Conservation (phyloP, 2,888 invertebrate species). For the Tuberolachnus salignus region DNA sequence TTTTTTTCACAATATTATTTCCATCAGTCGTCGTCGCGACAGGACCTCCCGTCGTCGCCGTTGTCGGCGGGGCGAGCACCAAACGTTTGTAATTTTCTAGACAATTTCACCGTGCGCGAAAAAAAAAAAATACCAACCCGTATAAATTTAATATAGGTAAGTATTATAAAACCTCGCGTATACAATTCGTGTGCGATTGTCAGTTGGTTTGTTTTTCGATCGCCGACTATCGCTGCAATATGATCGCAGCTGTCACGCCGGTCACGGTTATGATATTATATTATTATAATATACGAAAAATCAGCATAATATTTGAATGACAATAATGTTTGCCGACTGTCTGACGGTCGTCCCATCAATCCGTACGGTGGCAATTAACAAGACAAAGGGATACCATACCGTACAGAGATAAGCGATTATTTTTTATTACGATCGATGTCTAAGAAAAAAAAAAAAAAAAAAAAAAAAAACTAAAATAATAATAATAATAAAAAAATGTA, state of each 20-base stretch:
- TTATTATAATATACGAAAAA: not conserved
- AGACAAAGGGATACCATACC: slow-evolving; percentile 2
- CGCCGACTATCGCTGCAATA: not conserved
- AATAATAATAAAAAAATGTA: not conserved
- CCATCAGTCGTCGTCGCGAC: not conserved
- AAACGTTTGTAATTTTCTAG: slow-evolving; percentile 28
- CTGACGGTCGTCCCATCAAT: not conserved
- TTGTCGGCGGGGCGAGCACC: not conserved
- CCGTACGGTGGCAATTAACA: slow-evolving; percentile 6
- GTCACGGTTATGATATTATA: not conserved
- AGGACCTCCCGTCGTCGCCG: not conserved
- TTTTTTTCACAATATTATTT: too few species aligned
- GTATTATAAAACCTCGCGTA: too few species aligned
- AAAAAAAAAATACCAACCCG: too few species aligned
- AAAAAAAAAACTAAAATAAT: not conserved
- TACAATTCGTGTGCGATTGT: too few species aligned
- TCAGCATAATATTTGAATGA: slow-evolving; percentile 14
- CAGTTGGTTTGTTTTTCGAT: slow-evolving; percentile 6
- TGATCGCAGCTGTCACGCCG: slow-evolving; percentile 2
- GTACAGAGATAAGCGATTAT: slow-evolving; percentile 11
- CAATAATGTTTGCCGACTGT: not conserved
- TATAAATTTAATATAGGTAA: too few species aligned
- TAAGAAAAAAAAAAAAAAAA: not conserved
- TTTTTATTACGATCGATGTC: slow-evolving; percentile 18
- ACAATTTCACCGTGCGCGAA: slow-evolving; percentile 19